Percentiles rank a stretch among this genome's conserved stretches.
These are phyloP conservation scores for Acipenser transmontanus DNA, from an alignment of 2,797 vertebrate species.

Conservation along the genomic window DNA sequence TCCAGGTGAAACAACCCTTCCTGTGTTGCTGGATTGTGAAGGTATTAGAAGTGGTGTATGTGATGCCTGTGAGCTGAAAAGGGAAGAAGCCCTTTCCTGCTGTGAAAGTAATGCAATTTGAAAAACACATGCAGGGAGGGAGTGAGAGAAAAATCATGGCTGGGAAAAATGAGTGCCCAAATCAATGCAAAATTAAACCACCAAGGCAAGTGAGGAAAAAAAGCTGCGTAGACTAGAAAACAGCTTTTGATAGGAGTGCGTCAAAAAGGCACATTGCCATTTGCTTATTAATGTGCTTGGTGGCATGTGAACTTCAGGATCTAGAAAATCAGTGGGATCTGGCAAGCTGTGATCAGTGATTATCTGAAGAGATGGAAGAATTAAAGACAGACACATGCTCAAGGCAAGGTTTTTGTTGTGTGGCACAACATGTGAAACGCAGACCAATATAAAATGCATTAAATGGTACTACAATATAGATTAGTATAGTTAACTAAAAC, in stretches of 20 bases:
- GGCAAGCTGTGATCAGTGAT: accelerated
- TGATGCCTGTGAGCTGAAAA: accelerated
- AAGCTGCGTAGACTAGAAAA: constrained; percentile 27
- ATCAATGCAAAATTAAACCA: constrained; percentile 52
- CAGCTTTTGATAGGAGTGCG: constrained; percentile 14
- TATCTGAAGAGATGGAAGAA: neutral
- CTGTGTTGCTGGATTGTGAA: no score
- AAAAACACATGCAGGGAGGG: neutral
- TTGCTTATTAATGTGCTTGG: constrained; percentile 48
- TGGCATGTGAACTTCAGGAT: constrained; percentile 21
- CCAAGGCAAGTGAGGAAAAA: constrained; percentile 15
- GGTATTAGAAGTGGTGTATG: neutral
- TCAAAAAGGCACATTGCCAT: constrained; percentile 37
- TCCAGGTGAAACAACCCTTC: no score
- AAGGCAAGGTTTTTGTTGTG: neutral
- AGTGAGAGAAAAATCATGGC: constrained; percentile 21
- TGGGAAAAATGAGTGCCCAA: constrained; percentile 41
- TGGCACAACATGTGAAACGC: no score
- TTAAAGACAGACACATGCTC: constrained; percentile 11
- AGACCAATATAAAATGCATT: neutral
- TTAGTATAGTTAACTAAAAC: no score
- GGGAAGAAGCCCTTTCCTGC: neutral
- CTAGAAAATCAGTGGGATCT: constrained; percentile 24
- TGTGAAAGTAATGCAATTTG: constrained; percentile 15
- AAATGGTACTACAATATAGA: no score